A percentile compares a stretch with the other conserved stretches of the same genome.
Evolutionary conservation across 2,888 invertebrate genomes (phyloP).

Genomic region (Criorhina ranunculi): DNA sequence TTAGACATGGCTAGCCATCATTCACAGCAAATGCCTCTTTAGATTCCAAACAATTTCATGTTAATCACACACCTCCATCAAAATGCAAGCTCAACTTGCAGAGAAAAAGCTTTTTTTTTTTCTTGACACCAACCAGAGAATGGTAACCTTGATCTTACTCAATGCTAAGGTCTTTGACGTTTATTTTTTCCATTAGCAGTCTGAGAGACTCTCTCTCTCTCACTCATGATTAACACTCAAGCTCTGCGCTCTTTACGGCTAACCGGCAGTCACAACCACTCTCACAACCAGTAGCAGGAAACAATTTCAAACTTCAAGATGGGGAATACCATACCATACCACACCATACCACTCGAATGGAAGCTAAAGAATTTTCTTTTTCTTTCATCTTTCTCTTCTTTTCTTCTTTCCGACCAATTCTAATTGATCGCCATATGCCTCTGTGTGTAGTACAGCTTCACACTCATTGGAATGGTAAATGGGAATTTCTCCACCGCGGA

Average conservation of each 20-base stretch:
- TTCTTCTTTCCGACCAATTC: slow-evolving; percentile 18
- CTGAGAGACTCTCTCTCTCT: slow-evolving; percentile 41
- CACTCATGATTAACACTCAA: slow-evolving; percentile 9
- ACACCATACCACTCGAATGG: slow-evolving; percentile 6
- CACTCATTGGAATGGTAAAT: slow-evolving; percentile 70
- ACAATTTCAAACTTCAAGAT: slow-evolving; percentile 40
- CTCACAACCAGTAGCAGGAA: slow-evolving; percentile 51
- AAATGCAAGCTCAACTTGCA: not conserved
- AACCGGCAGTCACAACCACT: slow-evolving; percentile 12
- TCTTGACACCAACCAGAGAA: slow-evolving; percentile 13
- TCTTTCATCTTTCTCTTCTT: slow-evolving; percentile 25
- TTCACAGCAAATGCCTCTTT: too few relatives aligned
- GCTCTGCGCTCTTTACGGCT: slow-evolving; percentile 8
- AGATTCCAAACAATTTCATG: too few relatives aligned
- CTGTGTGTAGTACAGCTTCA: not conserved
- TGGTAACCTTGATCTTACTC: slow-evolving; percentile 73
- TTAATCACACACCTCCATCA: too few relatives aligned
- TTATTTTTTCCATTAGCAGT: slow-evolving; percentile 35
- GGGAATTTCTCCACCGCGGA: slow-evolving; percentile 62
- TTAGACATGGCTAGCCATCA: too few relatives aligned
- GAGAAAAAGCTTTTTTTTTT: slow-evolving; percentile 33
- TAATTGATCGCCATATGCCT: slow-evolving; percentile 19
- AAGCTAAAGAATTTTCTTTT: slow-evolving; percentile 54
- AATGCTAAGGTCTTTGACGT: slow-evolving; percentile 72
- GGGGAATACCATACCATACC: slow-evolving; percentile 45